Evolutionary conservation across 1,140 invertebrate species (phyloP).

Genomic region (Idris sp.): DNA sequence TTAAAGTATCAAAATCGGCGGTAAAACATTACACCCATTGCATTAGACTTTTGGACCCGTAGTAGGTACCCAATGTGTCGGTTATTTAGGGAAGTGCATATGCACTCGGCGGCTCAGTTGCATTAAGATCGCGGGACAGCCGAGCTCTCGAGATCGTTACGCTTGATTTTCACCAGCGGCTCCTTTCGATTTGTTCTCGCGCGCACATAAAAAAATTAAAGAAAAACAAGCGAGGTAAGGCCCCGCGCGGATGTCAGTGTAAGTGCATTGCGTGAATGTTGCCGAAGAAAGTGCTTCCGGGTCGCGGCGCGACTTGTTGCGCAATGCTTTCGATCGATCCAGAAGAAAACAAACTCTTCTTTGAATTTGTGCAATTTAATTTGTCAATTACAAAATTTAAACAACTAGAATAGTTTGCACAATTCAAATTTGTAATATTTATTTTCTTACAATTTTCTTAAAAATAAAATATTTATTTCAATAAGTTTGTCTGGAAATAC

Average conservation of each 20-base stretch:
- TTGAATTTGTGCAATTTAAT: no score
- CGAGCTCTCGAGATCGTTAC: conserved; percentile 35
- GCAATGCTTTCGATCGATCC: conserved; percentile 45
- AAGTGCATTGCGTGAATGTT: conserved; percentile 63
- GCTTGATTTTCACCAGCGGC: conserved; percentile 47
- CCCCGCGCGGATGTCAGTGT: conserved; percentile 31
- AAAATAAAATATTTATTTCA: no score
- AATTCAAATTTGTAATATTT: no score
- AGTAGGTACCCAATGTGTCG: conserved; percentile 20
- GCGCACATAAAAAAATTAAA: conserved; percentile 8
- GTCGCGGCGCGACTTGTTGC: conserved; percentile 48
- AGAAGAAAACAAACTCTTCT: conserved; percentile 33
- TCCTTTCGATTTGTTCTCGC: conserved; percentile 31
- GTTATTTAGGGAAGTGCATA: conserved; percentile 61
- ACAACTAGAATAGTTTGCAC: no score
- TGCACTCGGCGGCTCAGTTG: conserved; percentile 58
- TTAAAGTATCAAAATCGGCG: no score
- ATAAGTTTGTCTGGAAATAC: no score
- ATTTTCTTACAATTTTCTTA: no score
- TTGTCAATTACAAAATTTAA: no score
- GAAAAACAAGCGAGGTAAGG: no score
- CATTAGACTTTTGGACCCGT: no score
- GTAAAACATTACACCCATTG: no score
- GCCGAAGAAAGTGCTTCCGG: conserved; percentile 69
- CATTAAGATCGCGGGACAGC: conserved; percentile 48